Base-by-base conservation (phyloP, 2,888 invertebrate species). In the Drosophila peninsularis region DNA sequence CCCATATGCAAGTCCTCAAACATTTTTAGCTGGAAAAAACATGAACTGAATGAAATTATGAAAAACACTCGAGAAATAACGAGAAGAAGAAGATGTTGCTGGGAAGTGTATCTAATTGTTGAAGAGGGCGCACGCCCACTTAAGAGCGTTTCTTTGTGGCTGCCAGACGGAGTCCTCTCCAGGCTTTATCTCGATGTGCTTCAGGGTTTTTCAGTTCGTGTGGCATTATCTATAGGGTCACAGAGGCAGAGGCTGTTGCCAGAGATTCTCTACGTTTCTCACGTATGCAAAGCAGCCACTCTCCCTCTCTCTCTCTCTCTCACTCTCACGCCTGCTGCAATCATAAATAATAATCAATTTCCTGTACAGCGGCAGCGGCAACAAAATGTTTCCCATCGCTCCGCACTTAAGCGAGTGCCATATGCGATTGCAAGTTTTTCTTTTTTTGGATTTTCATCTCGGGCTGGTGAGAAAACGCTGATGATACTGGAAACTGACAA, bases 291-390 rank as follows among this genome's bases (percentile, higher is more conserved):
- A 78, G 77, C 56, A 30, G 5, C 11, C 10, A 0, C 34, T 17
- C 24, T 21, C 42, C 10, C n/a, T 10, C 13, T 19, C 37, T 24
- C 32, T 42, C 32, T 21, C 13, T 3, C 30, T 21, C 21, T 14
- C 34, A 0, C 34, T 27, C 14, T n/a, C 39, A 39, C 39, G 19
- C 39, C 30, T 27, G 65, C 64, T 67, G 86, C 70, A 85, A 85
- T 85, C 89, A 89, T 87, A 85, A 85, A 85, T 85, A 89, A 85
- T 85, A 85, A 89, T 85, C 89, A 85, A 85, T 85, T 85, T 85
- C 89, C 85, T 89, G 85, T 75, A 21, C 3, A 19, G 42, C 32
- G 27, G 47, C 47, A 19, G 47, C 47, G 39, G 62, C 39, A 64
- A 55, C 78, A 81, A 83, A 88, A 78, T 80, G 83, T 88, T 84